Base-by-base conservation (phyloP, 2,888 invertebrate genomes). In the Eilema depressum region DNA sequence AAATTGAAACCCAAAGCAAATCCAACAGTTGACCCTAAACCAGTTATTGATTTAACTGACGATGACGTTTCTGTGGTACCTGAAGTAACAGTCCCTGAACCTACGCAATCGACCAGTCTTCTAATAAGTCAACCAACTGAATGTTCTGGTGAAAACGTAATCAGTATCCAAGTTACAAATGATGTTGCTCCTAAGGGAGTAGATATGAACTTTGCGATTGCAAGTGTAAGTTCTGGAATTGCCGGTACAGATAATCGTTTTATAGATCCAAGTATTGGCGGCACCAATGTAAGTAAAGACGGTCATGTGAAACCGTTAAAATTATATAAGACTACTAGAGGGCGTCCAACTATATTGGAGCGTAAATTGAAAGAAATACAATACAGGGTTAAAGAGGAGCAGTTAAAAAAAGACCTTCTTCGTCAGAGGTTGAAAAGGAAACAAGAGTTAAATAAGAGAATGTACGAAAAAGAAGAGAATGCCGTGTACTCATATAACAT, bases 31-130 rank as follows among this genome's bases (percentile, higher is more conserved):
- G 33, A 53, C 11, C 37, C 66, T 0, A 63, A 63, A 66, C 77
- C 79, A 11, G 82, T 90, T 2, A 91, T 93, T 17, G 94, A 94
- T 78, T 85, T 94, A 66, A 94, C 93, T 20, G 89, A 91, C 37
- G 93, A 93, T 11, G 74, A 76, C 17, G 85, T 62, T n/a, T 12
- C 53, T 33, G 63, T 56, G n/a, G 66, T 53, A 0, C 14, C 33
- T n/a, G 26, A 63, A 1, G 11, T 33, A 20, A 60, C 25, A 14
- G n/a, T n/a, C n/a, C n/a, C n/a, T n/a, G n/a, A n/a, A n/a, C 26
- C 25, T 23, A n/a, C 23, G 25, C 14, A 25, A 17, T 4, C 33
- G 3, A 30, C 10, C 30, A 56, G 30, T 56, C 25, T 33, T 14
- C 5, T 23, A 25, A 20, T 3, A 25, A 66, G 8, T 20, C 65